Evolutionary conservation across 2,113 vertebrate species (phyloP), one percentile per base, ranked within the genome.

Genomic region (Craseonycteris thonglongyai): DNA sequence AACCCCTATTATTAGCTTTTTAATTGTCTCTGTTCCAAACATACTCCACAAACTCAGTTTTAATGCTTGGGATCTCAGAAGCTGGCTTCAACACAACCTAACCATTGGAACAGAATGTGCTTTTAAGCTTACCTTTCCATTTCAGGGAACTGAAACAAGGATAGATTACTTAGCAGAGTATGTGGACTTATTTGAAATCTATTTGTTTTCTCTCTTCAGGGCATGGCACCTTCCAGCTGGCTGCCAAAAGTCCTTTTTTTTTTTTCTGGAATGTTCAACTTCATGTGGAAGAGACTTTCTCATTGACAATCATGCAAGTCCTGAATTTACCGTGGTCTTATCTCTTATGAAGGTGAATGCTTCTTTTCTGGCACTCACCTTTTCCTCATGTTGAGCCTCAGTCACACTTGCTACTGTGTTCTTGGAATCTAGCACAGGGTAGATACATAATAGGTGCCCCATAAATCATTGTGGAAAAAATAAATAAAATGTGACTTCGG

Each of bases 81-180:
- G 3, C 18, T 92, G 42, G 8, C 30, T 85, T 4, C 28, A 63
- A 45, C 11, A 71, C 58, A 58, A 76, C 58, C 21, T 89, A 84
- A 33, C 33, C 45, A 51, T 66, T 86, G 75, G 54, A 76, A 90
- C 15, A 82, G 6, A 86, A 30, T 89, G 74, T 89, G 65, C 45
- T 76, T 81, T 86, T 45, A 86, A 66, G 22, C n/a, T 89, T 51
- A 89, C 49, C 91, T 94, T 90, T 95, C n/a, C 74, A 58, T 89
- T 95, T 89, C 74, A 71, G 30, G n/a, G n/a, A 93, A 38, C 28
- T 71, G 51, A 84, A 91, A 21, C 65, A 88, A 85, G 74, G 38
- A 71, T 63, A 75, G 35, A 76, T 78, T 72, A 78, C n/a, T 78
- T 83, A 79, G 13, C 63, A 49, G 45, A 51, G 10, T 79, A 79